phyloP scores from a whole-genome alignment of 2,888 invertebrate species.

The Lagria hirta region DNA sequence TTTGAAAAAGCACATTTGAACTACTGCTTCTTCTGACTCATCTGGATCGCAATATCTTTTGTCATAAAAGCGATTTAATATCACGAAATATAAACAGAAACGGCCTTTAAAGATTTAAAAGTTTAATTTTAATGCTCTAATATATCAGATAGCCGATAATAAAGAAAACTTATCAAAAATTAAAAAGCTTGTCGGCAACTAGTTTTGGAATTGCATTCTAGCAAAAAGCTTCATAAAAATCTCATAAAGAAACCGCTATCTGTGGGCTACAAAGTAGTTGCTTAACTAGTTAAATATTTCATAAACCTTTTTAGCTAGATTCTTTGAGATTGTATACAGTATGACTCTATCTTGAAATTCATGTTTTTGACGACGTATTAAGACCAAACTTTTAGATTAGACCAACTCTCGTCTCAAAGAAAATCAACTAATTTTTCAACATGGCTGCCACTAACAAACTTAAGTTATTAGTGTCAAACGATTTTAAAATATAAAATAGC shows the following conservation, averaged over 20 bases:
- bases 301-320: slow-evolving; percentile 34
- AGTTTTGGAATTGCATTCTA: slow-evolving; percentile 32
- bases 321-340: slow-evolving; percentile 19
- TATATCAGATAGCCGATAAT: slow-evolving; percentile 35
- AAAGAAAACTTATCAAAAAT: slow-evolving; percentile 40
- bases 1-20: too few species aligned
- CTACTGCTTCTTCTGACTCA: slow-evolving; percentile 11
- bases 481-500: too few species aligned
- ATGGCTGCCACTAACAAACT: too few species aligned
- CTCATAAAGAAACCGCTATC: slow-evolving; percentile 39
- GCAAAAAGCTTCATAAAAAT: slow-evolving; percentile 41
- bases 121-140: slow-evolving; percentile 40
- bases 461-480: too few species aligned
- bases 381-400: too few species aligned
- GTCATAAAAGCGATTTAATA: slow-evolving; percentile 39
- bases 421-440: too few species aligned
- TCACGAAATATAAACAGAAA: too few species aligned
- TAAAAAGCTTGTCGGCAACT: slow-evolving; percentile 33
- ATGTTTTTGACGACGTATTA: too few species aligned
- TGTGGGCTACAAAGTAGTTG: slow-evolving; percentile 35
- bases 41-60: slow-evolving; percentile 29
- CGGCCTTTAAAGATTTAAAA: slow-evolving; percentile 38
- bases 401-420: too few species aligned
- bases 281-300: slow-evolving; percentile 34
- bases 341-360: too few species aligned